These are phyloP conservation scores for Melanotaenia duboulayi DNA, from an alignment of 2,113 vertebrate species.

Conservation along the genomic window DNA sequence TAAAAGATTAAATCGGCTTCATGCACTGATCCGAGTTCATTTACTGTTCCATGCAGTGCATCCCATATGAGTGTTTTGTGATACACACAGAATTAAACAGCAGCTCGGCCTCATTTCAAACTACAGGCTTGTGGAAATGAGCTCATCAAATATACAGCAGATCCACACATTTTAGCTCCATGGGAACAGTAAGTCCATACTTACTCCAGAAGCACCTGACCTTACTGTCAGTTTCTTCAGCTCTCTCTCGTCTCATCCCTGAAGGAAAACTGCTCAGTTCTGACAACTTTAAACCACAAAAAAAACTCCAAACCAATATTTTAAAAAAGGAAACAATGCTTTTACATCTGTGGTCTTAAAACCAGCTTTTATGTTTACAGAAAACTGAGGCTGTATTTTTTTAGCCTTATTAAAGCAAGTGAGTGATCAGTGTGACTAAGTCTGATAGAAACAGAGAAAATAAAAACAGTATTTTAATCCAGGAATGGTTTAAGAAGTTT, in stretches of 20 bases:
- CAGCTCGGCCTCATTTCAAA: not conserved
- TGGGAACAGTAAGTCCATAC: conserved; percentile 13
- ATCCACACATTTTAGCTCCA: conserved; percentile 17
- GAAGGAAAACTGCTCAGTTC: conserved; percentile 8
- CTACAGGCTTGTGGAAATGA: conserved; percentile 12
- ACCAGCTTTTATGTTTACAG: not conserved
- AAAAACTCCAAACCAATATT: not conserved
- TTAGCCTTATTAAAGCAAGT: not conserved
- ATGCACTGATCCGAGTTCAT: not conserved
- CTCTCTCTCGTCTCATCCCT: not conserved
- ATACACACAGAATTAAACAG: not conserved
- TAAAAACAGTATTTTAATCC: not conserved
- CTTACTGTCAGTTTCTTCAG: conserved; percentile 1
- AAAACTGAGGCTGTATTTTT: not conserved
- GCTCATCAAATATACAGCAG: conserved; percentile 12
- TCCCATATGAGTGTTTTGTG: not conserved
- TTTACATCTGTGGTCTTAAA: not conserved
- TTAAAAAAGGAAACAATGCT: not conserved
- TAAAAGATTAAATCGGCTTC: not conserved
- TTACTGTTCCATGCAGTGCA: not conserved
- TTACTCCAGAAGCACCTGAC: not conserved
- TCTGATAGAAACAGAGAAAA: not conserved
- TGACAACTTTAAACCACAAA: not conserved
- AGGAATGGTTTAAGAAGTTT: not conserved
- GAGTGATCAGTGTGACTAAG: not conserved